phyloP scores from a whole-genome alignment of 2,113 vertebrate genomes.

The Solenodon paradoxus region DNA sequence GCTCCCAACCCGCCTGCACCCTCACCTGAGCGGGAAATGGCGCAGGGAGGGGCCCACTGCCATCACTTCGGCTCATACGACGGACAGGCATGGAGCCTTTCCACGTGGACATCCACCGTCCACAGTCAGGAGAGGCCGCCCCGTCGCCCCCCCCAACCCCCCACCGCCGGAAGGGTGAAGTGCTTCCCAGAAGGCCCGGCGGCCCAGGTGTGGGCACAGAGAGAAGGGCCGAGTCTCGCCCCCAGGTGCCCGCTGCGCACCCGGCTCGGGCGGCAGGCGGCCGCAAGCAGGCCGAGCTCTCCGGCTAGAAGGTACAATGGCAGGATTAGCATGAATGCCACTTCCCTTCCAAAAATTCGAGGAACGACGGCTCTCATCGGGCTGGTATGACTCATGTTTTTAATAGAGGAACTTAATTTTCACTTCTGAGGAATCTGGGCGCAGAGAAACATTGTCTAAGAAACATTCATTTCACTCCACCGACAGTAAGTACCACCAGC shows the following conservation, averaged over 20 bases:
- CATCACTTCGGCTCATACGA: constrained; percentile 79
- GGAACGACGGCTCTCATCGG: constrained; percentile 81
- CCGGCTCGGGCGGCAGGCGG: no score
- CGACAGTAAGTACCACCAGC: constrained; percentile 50
- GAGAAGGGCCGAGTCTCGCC: no score
- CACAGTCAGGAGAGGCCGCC: no score
- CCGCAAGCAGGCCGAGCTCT: constrained; percentile 66
- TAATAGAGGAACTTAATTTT: constrained; percentile 82
- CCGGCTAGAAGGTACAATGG: constrained; percentile 80
- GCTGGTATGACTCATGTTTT: constrained; percentile 80
- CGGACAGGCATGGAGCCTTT: constrained; percentile 78
- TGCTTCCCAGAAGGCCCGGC: constrained; percentile 1
- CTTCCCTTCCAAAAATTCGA: constrained; percentile 84
- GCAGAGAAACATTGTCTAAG: constrained; percentile 77
- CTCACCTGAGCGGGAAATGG: not conserved
- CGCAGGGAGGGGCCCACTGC: not conserved
- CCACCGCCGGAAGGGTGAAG: no score
- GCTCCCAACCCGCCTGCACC: not conserved
- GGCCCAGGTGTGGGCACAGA: not conserved
- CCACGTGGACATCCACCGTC: constrained; percentile 81
- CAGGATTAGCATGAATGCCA: constrained; percentile 79
- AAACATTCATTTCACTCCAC: constrained; percentile 50
- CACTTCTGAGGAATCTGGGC: constrained; percentile 79
- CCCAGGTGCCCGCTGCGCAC: no score
- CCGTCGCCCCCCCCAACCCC: no score